Base-by-base conservation (phyloP, 2,113 vertebrate species). In the Elgaria multicarinata region DNA sequence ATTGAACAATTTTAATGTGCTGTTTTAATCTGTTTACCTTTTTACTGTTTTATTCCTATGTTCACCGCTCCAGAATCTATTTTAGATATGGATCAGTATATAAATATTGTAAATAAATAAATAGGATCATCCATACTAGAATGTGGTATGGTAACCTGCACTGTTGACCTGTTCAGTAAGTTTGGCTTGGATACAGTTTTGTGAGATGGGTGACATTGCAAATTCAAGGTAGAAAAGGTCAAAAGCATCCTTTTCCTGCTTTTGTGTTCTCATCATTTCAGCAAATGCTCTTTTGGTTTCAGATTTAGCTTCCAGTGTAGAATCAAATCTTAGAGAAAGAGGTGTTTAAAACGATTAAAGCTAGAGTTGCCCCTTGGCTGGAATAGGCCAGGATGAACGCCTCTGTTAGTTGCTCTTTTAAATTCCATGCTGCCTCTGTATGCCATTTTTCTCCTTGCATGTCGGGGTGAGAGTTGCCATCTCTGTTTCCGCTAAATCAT, bases 401-500 rank as follows among this genome's bases (percentile, higher is more conserved):
- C 93, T 90, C 77, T 46, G n/a, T 93, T 83, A 84, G 42, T 91
- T 53, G 71, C 82, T 75, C 86, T 92, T 93, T 90, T 87, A 93
- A 88, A 91, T 79, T 95, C 85, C 7, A 36, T 92, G 20, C 12
- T 79, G 26, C 36, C 80, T 91, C 82, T 44, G 0, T 50, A 79
- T 39, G 92, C 33, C 87, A 77, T 91, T 96, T 94, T 91, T 92
- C 42, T 58, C 64, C 84, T 89, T 87, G 83, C 91, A 53, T 93
- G 86, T 85, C 89, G 91, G 24, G 58, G 26, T 81, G 89, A 92
- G 87, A 95, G 85, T 92, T 90, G 89, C 92, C 74, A n/a, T 92
- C 58, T 71, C 71, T 85, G 72, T 77, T 75, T 88, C 64, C 53
- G 85, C 92, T 93, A 95, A 94, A 95, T 95, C 92, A 92, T 91